phyloP scores from a whole-genome alignment of 1,140 invertebrate species.

The Kradibia gibbosae region DNA sequence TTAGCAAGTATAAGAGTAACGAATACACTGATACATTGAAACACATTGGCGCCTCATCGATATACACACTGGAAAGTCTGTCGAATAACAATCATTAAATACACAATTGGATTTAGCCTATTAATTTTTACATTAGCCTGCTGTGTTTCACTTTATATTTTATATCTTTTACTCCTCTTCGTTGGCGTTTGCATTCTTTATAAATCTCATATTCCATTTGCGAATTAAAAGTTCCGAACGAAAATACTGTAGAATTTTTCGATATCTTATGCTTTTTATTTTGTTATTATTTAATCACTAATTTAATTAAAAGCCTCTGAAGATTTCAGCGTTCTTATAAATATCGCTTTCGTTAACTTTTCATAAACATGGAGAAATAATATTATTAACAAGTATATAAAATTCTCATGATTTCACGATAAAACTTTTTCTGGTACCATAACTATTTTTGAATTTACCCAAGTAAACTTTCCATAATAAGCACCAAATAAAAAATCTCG shows the following conservation, averaged over 20 bases:
- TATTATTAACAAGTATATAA: conserved; percentile 4
- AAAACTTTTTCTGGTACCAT: neutral
- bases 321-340: neutral
- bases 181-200: conserved; percentile 9
- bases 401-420: neutral
- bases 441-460: neutral
- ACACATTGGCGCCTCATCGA: conserved; percentile 53
- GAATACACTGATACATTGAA: conserved; percentile 3
- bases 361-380: neutral
- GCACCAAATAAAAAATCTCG: neutral
- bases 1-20: neutral
- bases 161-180: neutral
- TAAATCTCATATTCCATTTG: conserved; percentile 10
- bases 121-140: neutral
- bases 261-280: neutral
- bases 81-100: conserved; percentile 16
- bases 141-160: conserved; percentile 8
- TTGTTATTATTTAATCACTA: neutral
- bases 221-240: neutral
- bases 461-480: neutral
- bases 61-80: conserved; percentile 30
- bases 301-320: neutral
- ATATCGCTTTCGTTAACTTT: neutral
- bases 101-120: conserved; percentile 22
- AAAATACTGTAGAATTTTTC: conserved; percentile 1